Evolutionary conservation across 2,113 vertebrate genomes (phyloP), one percentile per base, ranked within the genome.

Genomic region (Pimephales promelas): DNA sequence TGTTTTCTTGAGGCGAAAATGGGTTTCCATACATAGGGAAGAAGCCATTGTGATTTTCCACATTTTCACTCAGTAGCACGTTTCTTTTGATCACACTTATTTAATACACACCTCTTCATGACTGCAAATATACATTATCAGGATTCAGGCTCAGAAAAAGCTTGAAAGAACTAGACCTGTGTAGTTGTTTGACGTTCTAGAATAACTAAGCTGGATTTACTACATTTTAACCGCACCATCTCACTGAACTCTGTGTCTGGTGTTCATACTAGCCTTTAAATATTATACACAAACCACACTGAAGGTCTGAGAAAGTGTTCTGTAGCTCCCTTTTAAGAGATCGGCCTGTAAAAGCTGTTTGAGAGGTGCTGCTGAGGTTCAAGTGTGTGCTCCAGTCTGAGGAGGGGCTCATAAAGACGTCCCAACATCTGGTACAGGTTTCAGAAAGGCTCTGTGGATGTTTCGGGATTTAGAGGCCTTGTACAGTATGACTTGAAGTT

Each of bases 401-500:
- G 61, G 49, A 74, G n/a, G 72, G 59, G 66, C 81, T 66, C 34
- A 64, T 62, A 75, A 83, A 79, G 81, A 47, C 16, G 52, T 66
- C 72, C 64, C 9, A 34, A 84, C 83, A 87, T 87, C 86, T 84
- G 83, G 22, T 16, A 82, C 43, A 82, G 54, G 81, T 82, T 87
- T 84, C 62, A 57, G 49, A 78, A 14, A 47, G 57, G 54, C 61
- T 54, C 14, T 16, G 24, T 52, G 26, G 28, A 56, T 13, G 72
- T 22, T 56, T 52, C 28, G 9, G 28, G 28, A 34, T 34, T 66
- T 34, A 20, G 62, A 66, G 28, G 28, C 61, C 14, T 34, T 34
- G 28, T 34, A 34, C 16, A 18, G 62, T 18, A 20, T 2, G 7
- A 31, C 16, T 64, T 18, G 14, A 18, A 28, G 26, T 31, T 6